Conservation (phyloP, 2,113 vertebrate species). For the Eupsittula cactorum region DNA sequence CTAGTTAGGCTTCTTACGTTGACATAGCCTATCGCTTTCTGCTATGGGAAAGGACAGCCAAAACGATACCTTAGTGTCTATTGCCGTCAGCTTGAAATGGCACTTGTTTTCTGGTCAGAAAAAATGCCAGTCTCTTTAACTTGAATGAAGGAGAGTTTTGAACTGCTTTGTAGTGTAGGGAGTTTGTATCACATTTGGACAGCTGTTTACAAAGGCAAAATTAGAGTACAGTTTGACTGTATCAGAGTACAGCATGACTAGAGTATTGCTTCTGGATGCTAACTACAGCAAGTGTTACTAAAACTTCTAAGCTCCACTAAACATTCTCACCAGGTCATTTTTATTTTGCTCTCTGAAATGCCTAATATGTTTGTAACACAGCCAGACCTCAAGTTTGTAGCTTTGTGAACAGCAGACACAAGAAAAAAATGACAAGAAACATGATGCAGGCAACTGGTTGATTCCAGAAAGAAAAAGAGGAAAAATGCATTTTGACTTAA, state of each 20-base stretch:
- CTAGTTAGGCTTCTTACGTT: background rate
- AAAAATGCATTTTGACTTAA: background rate
- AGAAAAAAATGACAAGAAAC: background rate
- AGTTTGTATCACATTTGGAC: background rate
- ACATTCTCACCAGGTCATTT: background rate
- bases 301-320: background rate
- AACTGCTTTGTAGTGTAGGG: background rate
- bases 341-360: background rate
- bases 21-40: background rate
- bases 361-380: background rate
- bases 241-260: background rate
- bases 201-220: background rate
- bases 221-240: background rate
- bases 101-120: background rate
- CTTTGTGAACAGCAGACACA: background rate
- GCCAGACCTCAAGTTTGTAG: background rate
- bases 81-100: background rate
- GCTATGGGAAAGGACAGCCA: background rate
- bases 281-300: background rate
- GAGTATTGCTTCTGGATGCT: background rate
- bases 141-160: background rate
- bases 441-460: background rate
- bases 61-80: fast-evolving
- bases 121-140: background rate
- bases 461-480: background rate